Evolutionary conservation across 2,797 vertebrate genomes (phyloP).

Genomic region (Xenentodon cancila): DNA sequence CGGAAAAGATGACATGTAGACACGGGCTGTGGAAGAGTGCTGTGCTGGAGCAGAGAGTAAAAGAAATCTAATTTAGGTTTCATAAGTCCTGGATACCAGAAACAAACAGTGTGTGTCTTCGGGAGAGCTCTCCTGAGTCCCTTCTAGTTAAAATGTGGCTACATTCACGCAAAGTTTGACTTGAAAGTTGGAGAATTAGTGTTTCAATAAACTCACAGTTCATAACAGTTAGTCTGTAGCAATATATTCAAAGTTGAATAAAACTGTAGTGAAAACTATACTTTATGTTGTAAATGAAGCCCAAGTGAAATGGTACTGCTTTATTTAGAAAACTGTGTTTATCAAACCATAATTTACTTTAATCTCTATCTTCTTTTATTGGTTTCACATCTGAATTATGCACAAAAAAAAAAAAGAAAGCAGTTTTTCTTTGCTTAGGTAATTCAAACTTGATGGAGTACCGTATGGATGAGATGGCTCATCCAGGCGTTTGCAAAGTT

Average conservation of each 20-base stretch:
- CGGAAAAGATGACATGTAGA: slow-evolving; percentile 30
- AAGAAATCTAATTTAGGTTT: slow-evolving; percentile 11
- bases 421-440: neutral
- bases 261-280: no score
- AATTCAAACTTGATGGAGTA: neutral
- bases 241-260: no score
- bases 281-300: no score
- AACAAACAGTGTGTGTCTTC: neutral
- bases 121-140: neutral
- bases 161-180: neutral
- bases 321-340: no score
- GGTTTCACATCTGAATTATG: neutral
- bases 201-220: no score
- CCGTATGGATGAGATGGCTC: neutral
- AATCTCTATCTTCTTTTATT: neutral
- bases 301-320: no score
- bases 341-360: neutral
- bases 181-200: slow-evolving; percentile 3
- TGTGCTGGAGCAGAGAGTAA: neutral
- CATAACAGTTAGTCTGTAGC: no score
- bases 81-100: slow-evolving; percentile 27
- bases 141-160: slow-evolving; percentile 8
- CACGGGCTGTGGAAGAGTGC: slow-evolving; percentile 7
- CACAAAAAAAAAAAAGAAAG: neutral
- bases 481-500: neutral